Evolutionary conservation across 2,888 invertebrate genomes (phyloP).

Genomic region (Temnothorax unifasciatus): DNA sequence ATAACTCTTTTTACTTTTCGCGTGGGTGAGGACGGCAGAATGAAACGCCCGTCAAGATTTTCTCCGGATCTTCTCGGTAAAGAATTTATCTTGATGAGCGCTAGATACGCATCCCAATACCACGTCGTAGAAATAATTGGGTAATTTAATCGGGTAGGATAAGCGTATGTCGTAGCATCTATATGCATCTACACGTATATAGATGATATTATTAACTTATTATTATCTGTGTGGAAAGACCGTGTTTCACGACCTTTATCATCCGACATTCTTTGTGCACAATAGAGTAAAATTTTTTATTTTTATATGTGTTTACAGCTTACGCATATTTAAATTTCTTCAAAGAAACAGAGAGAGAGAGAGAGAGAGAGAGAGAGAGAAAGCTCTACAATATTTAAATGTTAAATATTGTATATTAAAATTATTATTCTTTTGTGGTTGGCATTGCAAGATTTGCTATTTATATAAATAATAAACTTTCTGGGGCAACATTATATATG

Average conservation of each 20-base stretch:
- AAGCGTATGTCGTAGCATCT: slow-evolving; percentile 14
- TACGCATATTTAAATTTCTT: not conserved
- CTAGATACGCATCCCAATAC: slow-evolving; percentile 23
- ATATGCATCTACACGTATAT: not conserved
- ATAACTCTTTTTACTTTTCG: slow-evolving; percentile 20
- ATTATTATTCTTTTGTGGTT: not conserved
- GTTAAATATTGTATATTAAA: not conserved
- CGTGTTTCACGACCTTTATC: slow-evolving; percentile 2
- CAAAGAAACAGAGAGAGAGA: not conserved
- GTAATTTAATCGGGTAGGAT: slow-evolving; percentile 39
- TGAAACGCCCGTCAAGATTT: slow-evolving; percentile 44
- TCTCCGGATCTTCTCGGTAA: slow-evolving; percentile 2
- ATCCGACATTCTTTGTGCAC: not conserved
- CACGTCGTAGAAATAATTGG: slow-evolving; percentile 27
- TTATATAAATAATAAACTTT: not conserved
- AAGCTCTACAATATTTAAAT: not conserved
- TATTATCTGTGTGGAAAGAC: not conserved
- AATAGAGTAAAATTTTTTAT: not conserved
- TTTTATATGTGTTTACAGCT: not conserved
- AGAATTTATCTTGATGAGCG: slow-evolving; percentile 26
- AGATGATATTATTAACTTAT: slow-evolving; percentile 29
- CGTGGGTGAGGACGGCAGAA: slow-evolving; percentile 23
- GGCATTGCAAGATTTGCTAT: slow-evolving; percentile 6
- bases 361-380: too few species aligned
- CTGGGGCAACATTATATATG: not conserved